These are phyloP conservation scores for Pionites leucogaster DNA, from an alignment of 2,113 vertebrate genomes.

Conservation along the genomic window DNA sequence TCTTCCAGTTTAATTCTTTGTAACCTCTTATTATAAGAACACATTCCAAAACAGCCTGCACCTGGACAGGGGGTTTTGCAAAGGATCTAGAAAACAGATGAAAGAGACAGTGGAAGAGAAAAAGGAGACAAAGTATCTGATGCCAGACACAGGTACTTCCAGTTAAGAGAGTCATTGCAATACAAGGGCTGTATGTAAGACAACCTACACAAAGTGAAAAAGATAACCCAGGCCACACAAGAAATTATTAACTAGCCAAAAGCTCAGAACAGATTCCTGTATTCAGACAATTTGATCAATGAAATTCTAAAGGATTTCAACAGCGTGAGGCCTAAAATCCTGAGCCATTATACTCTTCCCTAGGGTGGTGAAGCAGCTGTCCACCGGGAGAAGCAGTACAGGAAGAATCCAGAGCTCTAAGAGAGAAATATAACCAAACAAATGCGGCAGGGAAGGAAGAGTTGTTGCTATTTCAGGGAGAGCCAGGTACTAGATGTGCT, in stretches of 20 bases:
- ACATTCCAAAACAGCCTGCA: conserved; percentile 93
- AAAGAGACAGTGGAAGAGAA: background rate
- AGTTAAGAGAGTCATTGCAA: background rate
- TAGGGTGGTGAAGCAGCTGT: background rate
- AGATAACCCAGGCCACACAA: background rate
- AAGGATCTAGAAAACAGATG: conserved; percentile 83
- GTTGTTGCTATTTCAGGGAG: background rate
- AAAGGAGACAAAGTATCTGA: background rate
- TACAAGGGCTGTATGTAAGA: background rate
- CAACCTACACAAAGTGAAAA: background rate
- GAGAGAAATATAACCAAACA: background rate
- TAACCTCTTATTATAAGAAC: conserved; percentile 92
- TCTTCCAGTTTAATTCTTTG: conserved; percentile 92
- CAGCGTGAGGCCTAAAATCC: background rate
- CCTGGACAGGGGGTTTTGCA: conserved; percentile 92
- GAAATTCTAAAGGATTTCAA: background rate
- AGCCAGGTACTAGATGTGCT: background rate
- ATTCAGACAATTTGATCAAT: background rate
- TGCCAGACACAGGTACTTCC: background rate
- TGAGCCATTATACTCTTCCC: background rate
- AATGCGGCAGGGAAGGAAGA: background rate
- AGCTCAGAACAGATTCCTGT: background rate
- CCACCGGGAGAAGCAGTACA: background rate
- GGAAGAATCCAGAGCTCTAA: background rate
- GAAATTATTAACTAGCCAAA: background rate